Conservation (phyloP, 2,113 vertebrate genomes). For the Cyprinodon brontotheroides region DNA sequence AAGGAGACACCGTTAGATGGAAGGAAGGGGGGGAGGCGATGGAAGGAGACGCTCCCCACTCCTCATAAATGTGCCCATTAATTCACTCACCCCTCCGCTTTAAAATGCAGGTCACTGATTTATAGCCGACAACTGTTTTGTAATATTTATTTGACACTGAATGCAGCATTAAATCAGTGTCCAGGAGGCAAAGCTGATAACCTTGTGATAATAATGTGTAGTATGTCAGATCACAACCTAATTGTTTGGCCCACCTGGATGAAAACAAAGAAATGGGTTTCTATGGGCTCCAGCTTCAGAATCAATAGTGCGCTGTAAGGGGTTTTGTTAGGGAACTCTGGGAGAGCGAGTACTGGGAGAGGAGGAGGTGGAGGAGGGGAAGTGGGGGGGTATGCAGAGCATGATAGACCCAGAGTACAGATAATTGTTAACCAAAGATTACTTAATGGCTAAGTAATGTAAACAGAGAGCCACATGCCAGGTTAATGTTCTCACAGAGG, state of each 20-base stretch:
- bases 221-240: conserved; percentile 38
- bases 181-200: conserved; percentile 60
- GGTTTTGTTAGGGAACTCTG: conserved; percentile 55
- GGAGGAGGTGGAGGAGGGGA: not conserved
- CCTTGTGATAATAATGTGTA: conserved; percentile 64
- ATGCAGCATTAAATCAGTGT: conserved; percentile 67
- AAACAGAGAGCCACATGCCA: conserved; percentile 68
- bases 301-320: conserved; percentile 68
- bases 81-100: conserved; percentile 54
- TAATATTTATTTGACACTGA: conserved; percentile 75
- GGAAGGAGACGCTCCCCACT: conserved; percentile 19
- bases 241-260: conserved; percentile 49
- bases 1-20: conserved; percentile 40
- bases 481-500: conserved; percentile 65
- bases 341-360: not conserved
- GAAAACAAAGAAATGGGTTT: conserved; percentile 34
- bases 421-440: conserved; percentile 75
- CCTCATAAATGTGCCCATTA: conserved; percentile 50
- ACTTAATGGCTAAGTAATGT: conserved; percentile 71
- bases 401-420: conserved; percentile 60
- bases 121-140: conserved; percentile 41
- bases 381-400: conserved; percentile 48
- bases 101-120: conserved; percentile 63
- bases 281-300: conserved; percentile 59
- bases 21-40: not conserved